These are phyloP conservation scores for Enteromius viviparus DNA, from an alignment of 2,797 vertebrate species.

Conservation along the genomic window DNA sequence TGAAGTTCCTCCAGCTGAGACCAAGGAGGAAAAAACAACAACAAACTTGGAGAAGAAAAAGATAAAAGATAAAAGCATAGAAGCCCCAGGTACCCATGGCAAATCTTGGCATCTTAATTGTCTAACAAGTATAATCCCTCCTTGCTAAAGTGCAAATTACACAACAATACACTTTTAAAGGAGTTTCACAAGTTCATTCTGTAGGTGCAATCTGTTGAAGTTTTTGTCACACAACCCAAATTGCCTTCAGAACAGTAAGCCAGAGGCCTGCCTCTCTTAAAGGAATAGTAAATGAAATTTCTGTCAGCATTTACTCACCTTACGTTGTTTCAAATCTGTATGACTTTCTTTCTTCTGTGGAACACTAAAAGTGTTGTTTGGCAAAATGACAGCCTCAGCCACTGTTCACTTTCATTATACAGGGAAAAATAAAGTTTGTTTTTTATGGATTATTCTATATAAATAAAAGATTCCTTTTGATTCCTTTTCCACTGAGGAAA, in stretches of 20 bases:
- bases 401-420: not conserved
- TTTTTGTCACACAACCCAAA: not conserved
- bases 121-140: not conserved
- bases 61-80: not conserved
- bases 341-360: slow-evolving; percentile 16
- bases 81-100: slow-evolving; percentile 26
- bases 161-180: not conserved
- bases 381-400: slow-evolving; percentile 17
- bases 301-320: slow-evolving; percentile 5
- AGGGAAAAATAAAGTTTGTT: not conserved
- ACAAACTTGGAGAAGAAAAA: not conserved
- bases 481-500: not conserved
- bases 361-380: not conserved
- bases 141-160: not conserved
- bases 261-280: not conserved
- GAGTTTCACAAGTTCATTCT: not conserved
- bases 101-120: not conserved
- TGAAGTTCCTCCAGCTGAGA: not conserved
- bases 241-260: not conserved
- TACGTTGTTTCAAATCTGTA: not conserved
- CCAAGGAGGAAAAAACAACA: slow-evolving; percentile 1
- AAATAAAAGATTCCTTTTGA: not conserved
- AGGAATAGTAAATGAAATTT: slow-evolving; percentile 13
- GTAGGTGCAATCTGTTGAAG: not conserved
- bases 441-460: not conserved